phyloP scores from a whole-genome alignment of 1,140 invertebrate species.

The Procambarus virginalis region DNA sequence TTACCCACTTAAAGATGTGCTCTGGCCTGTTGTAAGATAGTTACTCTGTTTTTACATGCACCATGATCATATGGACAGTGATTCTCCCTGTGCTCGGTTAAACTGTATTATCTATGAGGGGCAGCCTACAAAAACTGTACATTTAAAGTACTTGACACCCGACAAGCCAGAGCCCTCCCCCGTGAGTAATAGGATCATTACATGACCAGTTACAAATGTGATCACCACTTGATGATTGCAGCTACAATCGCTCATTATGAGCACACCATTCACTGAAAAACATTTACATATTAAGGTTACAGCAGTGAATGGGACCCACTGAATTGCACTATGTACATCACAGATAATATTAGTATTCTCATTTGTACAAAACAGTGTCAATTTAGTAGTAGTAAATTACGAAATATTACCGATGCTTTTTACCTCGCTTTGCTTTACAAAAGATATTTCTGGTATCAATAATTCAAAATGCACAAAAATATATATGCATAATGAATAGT shows the following conservation, averaged over 20 bases:
- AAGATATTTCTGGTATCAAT: neutral
- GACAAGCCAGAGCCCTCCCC: slow-evolving; percentile 25
- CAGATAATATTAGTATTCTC: slow-evolving; percentile 35
- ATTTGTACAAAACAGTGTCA: slow-evolving; percentile 33
- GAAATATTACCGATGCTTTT: too few relatives aligned
- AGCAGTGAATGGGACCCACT: slow-evolving; percentile 23
- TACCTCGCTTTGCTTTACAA: too few relatives aligned
- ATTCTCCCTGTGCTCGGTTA: slow-evolving; percentile 32
- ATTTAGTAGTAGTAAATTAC: slow-evolving; percentile 5
- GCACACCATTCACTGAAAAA: neutral
- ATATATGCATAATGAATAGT: neutral
- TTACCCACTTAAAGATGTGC: neutral
- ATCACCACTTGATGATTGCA: slow-evolving; percentile 15
- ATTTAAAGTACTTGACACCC: neutral
- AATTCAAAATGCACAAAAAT: neutral
- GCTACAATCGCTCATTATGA: slow-evolving; percentile 4
- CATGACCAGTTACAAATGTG: slow-evolving; percentile 15
- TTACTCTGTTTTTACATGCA: neutral
- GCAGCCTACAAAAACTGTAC: slow-evolving; percentile 26
- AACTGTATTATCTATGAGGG: neutral
- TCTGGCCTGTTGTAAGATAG: neutral
- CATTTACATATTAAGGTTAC: slow-evolving; percentile 27
- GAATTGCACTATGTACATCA: slow-evolving; percentile 53
- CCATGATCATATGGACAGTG: slow-evolving; percentile 46
- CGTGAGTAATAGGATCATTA: slow-evolving; percentile 9